Evolutionary conservation across 1,140 invertebrate genomes (phyloP).

Genomic region (Metopolophium dirhodum): DNA sequence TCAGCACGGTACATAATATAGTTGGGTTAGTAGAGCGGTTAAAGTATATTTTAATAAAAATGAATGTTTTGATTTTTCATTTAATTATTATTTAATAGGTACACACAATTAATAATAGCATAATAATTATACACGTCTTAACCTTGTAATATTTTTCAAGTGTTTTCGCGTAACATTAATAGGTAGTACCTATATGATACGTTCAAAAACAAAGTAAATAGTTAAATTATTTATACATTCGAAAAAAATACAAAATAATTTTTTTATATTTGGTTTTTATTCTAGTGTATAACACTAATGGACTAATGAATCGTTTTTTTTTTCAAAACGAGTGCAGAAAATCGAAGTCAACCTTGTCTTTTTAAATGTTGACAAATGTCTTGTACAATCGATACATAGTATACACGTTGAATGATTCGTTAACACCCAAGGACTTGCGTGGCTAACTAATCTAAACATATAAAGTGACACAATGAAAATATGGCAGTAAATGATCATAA

Average conservation of each 20-base stretch:
- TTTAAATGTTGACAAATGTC: constrained; percentile 20
- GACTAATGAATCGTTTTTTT: constrained; percentile 28
- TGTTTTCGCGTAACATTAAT: not conserved
- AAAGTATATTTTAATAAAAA: not conserved
- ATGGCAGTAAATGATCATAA: constrained; percentile 25
- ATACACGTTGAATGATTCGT: constrained; percentile 41
- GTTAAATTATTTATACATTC: not conserved
- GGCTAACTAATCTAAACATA: not conserved
- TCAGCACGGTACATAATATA: not conserved
- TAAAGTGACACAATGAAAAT: constrained; percentile 5
- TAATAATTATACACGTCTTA: not conserved
- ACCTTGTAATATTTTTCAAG: not conserved
- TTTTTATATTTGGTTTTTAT: not conserved
- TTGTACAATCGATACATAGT: not conserved
- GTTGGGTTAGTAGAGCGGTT: not conserved
- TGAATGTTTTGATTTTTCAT: not conserved
- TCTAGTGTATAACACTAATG: not conserved
- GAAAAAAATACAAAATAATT: not conserved
- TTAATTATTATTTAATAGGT: not conserved
- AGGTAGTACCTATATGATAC: not conserved
- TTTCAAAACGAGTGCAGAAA: not conserved
- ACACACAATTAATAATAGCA: not conserved
- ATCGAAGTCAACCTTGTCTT: not conserved
- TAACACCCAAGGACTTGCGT: constrained; percentile 24
- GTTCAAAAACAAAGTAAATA: not conserved